Percentiles rank a stretch among this genome's conserved stretches.
Conservation (phyloP, 2,888 invertebrate species). For the Hydroisotoma schaefferi region DNA sequence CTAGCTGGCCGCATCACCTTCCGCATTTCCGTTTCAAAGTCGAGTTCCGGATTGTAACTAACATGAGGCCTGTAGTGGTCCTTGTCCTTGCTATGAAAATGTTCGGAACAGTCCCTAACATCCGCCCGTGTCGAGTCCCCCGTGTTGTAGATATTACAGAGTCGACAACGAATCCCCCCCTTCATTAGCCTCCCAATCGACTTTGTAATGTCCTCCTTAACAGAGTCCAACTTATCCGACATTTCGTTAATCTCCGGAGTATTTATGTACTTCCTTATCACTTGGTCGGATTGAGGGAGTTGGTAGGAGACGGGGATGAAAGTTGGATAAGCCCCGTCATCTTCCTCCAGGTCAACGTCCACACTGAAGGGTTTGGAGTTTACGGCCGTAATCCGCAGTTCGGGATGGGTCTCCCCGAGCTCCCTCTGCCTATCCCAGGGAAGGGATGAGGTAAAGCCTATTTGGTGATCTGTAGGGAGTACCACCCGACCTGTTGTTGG, state of each 20-base stretch:
- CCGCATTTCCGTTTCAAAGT: conserved; percentile 27
- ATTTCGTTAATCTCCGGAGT: conserved; percentile 34
- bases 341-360: conserved; percentile 37
- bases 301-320: conserved; percentile 36
- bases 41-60: conserved; percentile 23
- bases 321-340: conserved; percentile 31
- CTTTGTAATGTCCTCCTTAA: conserved; percentile 33
- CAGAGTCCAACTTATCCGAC: conserved; percentile 30
- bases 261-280: conserved; percentile 28
- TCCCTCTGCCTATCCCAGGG: conserved; percentile 27
- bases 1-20: conserved; percentile 26
- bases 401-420: conserved; percentile 3
- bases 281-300: conserved; percentile 35
- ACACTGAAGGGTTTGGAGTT: conserved; percentile 28
- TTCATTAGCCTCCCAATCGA: conserved; percentile 28
- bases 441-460: conserved; percentile 27
- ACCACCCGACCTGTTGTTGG: conserved; percentile 32
- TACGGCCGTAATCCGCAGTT: conserved; percentile 15
- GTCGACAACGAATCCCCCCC: conserved; percentile 21
- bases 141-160: conserved; percentile 29
- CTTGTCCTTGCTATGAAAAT: conserved; percentile 27
- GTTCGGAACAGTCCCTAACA: conserved; percentile 4
- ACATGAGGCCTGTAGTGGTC: conserved; percentile 11
- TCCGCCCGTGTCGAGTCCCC: conserved; percentile 6
- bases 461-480: conserved; percentile 31